Percentiles rank a stretch among this genome's conserved stretches.
Evolutionary conservation across 2,113 vertebrate species (phyloP).

Genomic region (Crocuta crocuta): DNA sequence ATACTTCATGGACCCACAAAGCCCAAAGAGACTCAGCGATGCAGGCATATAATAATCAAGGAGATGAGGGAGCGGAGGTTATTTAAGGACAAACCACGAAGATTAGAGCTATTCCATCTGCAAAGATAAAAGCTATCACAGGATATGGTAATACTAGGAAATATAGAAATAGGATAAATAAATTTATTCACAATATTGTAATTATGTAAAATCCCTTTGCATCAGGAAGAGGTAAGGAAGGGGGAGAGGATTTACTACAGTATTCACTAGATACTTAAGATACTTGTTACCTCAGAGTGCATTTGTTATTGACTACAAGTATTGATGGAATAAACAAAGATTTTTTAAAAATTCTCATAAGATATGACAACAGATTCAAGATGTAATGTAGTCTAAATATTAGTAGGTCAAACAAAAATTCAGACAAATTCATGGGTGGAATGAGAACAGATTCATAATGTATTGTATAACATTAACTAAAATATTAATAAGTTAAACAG

Average conservation of each 20-base stretch:
- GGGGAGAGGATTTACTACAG: background rate
- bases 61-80: background rate
- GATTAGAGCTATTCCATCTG: background rate
- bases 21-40: background rate
- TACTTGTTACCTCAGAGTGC: background rate
- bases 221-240: background rate
- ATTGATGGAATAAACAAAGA: background rate
- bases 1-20: background rate
- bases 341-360: background rate
- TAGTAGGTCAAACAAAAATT: slow-evolving; percentile 18
- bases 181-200: background rate
- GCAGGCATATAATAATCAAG: background rate
- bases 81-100: slow-evolving; percentile 24
- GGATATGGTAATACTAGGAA: background rate
- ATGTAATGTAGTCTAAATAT: background rate
- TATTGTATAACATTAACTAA: background rate
- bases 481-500: background rate
- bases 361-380: background rate
- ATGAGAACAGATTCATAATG: background rate
- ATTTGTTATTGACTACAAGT: background rate
- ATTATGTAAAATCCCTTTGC: background rate
- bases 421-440: background rate
- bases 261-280: background rate
- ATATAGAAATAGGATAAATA: background rate
- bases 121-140: background rate